Percentiles rank a stretch among this genome's conserved stretches.
These are phyloP conservation scores for Esox lucius DNA, from an alignment of 2,797 vertebrate genomes.

Conservation along the genomic window DNA sequence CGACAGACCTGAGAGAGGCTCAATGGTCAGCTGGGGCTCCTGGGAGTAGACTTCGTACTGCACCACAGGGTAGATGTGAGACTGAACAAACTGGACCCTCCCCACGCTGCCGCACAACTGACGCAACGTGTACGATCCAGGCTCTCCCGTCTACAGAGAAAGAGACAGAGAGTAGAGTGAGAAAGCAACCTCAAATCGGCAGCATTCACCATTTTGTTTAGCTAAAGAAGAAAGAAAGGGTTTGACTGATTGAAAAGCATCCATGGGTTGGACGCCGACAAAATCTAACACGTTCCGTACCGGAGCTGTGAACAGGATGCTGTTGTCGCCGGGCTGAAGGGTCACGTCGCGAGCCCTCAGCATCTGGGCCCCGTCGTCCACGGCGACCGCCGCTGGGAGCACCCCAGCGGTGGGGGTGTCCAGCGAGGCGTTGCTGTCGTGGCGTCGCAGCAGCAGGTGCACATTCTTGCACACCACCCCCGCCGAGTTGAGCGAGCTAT, in stretches of 20 bases:
- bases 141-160: conserved; percentile 79
- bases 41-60: conserved; percentile 96
- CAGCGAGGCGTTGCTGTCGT: conserved; percentile 78
- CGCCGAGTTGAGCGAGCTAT: conserved; percentile 80
- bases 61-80: conserved; percentile 90
- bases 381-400: conserved; percentile 59
- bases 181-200: neutral
- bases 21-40: conserved; percentile 94
- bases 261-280: neutral
- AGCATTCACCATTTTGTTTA: neutral
- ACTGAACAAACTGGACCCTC: conserved; percentile 86
- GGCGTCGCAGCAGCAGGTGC: conserved; percentile 86
- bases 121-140: conserved; percentile 90
- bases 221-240: neutral
- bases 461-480: conserved; percentile 93
- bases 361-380: conserved; percentile 84
- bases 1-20: conserved; percentile 85
- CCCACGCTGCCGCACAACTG: conserved; percentile 88
- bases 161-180: no score
- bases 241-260: neutral
- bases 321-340: conserved; percentile 87
- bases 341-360: conserved; percentile 78
- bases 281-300: conserved; percentile 63
- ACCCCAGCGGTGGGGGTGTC: conserved; percentile 66
- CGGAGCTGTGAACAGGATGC: conserved; percentile 84